Base-by-base conservation (phyloP, 2,113 vertebrate genomes). In the Vulpes lagopus region DNA sequence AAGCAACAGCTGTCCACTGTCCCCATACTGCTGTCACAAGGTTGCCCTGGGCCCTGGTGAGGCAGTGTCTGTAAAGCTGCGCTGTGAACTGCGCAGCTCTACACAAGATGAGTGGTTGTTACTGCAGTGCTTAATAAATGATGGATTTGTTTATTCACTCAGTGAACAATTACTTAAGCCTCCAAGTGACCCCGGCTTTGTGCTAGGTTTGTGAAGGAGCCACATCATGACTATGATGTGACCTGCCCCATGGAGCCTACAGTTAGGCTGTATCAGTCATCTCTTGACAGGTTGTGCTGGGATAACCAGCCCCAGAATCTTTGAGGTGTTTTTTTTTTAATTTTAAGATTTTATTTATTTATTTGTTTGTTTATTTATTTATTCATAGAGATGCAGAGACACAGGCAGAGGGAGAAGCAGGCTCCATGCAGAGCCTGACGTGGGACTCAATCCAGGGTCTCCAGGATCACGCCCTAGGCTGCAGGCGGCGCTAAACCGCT, bases 231-330 rank as follows among this genome's bases (percentile, higher is more conserved):
- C 43, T 88, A n/a, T 20, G 17, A 69, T 76, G 43, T 32, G 22
- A 92, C 84, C 78, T 30, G 86, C 59, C 35, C 49, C 32, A 69
- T 20, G 5, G 15, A 90, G 35, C 25, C 43, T 88, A 11, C 4
- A 51, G 51, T 88, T 96, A 94, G 83, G 32, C 65, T 62, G 8
- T 51, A 30, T 79, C 74, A 82, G 84, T 95, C 62, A 96, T 76
- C 51, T 84, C 89, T 90, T 89, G 62, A 51, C 59, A 91, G 35
- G 49, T 81, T 91, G 25, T n/a, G 20, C 20, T 88, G 27, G 69
- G 32, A 82, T 60, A 95, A 95, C 67, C 11, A 64, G 16, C 1
- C 7, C 78, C 51, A 11, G 78, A 38, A 84, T 80, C 79, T 55
- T 79, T 80, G 49, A 67, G 51, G 43, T 43, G 4, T 43, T 43